Evolutionary conservation across 2,113 vertebrate genomes (phyloP).

Genomic region (Eublepharis macularius): DNA sequence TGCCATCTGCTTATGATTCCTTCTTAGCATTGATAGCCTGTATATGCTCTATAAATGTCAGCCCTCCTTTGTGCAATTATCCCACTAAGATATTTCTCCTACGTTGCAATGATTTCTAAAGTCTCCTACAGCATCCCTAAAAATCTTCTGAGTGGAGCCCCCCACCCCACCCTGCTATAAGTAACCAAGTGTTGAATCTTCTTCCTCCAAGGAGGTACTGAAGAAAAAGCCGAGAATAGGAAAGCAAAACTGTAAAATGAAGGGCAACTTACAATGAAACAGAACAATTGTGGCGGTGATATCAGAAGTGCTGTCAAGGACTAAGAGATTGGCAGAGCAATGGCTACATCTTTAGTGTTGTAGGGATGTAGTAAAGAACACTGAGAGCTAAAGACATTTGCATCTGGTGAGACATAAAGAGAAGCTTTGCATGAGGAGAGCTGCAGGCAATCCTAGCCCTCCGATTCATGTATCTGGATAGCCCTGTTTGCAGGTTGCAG

Average conservation of each 20-base stretch:
- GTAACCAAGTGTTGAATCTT: neutral
- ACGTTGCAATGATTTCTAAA: slow-evolving; percentile 1
- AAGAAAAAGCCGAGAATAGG: neutral
- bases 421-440: neutral
- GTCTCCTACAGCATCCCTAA: neutral
- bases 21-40: neutral
- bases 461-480: neutral
- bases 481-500: no score
- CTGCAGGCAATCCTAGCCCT: neutral
- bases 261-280: neutral
- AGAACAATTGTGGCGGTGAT: neutral
- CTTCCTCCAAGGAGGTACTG: neutral
- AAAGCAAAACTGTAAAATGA: neutral
- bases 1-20: slow-evolving; percentile 15
- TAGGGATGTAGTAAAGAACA: neutral
- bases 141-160: neutral
- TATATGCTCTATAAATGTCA: slow-evolving; percentile 15
- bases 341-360: neutral
- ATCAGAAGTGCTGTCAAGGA: neutral
- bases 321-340: neutral
- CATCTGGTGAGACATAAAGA: neutral
- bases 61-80: slow-evolving; percentile 7
- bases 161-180: neutral
- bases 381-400: neutral
- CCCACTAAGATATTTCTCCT: neutral